These are phyloP conservation scores for Catostylus mosaicus DNA, from an alignment of 30 jellyfish, hydroid and myxozoan species.

Conservation along the genomic window DNA sequence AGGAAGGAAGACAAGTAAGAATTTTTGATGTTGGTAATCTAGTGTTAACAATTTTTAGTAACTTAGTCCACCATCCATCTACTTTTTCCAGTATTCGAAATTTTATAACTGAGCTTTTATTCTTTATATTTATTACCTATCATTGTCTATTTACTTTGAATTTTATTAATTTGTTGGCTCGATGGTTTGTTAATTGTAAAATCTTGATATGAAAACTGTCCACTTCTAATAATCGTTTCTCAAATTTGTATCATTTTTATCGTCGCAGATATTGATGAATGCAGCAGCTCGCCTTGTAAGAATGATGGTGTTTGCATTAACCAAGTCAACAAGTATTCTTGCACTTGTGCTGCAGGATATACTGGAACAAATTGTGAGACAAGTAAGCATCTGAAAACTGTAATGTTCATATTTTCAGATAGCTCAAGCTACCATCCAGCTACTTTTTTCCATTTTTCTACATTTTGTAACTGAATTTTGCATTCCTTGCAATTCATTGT, in stretches of 20 bases:
- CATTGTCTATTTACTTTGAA: too few relatives aligned
- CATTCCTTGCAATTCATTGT: not conserved
- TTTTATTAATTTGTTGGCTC: too few relatives aligned
- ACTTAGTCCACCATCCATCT: not conserved
- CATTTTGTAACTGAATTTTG: not conserved
- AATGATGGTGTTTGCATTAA: constrained; percentile 39
- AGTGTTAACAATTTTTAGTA: not conserved
- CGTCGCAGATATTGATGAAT: constrained; percentile 20
- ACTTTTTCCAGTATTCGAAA: too few relatives aligned
- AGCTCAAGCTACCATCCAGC: not conserved
- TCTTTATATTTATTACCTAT: too few relatives aligned
- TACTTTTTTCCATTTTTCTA: too few relatives aligned
- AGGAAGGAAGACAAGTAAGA: too few relatives aligned
- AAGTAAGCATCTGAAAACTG: not conserved
- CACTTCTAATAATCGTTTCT: too few relatives aligned
- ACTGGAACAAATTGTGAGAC: constrained; percentile 18
- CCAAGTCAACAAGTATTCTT: constrained; percentile 19
- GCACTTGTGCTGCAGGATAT: constrained; percentile 34
- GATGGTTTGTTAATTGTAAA: too few relatives aligned
- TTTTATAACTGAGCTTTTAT: too few relatives aligned
- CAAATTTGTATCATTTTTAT: too few relatives aligned
- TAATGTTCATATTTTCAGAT: not conserved
- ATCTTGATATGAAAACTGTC: too few relatives aligned
- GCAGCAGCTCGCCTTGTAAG: constrained; percentile 44
- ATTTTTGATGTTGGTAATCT: too few relatives aligned